Evolutionary conservation across 1,140 invertebrate genomes (phyloP), one percentile per base, ranked within the genome.

Genomic region (Adoxophyes honmai): DNA sequence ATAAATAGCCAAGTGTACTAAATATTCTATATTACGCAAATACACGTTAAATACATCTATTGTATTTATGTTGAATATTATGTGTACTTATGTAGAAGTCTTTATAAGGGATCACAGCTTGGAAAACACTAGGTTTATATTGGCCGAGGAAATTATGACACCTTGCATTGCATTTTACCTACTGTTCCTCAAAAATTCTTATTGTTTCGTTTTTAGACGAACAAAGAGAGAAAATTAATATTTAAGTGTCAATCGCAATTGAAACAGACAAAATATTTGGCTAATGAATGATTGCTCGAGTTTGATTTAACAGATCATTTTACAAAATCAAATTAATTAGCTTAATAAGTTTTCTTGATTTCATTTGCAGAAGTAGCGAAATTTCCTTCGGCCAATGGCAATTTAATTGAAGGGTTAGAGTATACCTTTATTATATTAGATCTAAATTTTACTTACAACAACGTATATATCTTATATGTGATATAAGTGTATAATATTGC

Each of bases 21-120:
- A 28, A 28, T 28, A 28, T 28, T 38, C 10, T 38, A 38, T 13
- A 5, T 38, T 38, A 38, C 13, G 36, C 36, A 38, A 38, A 38
- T 28, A 48, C 21, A 48, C 42, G n/a, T 48, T 48, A 48, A 48
- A 48, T 44, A 44, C 21, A 44, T 48, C 42, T 70, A 65, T 70
- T 73, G 73, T 72, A 28, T 3, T 28, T 28, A 72, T 69, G 66
- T 64, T 64, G 65, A 66, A 57, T 70, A 71, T 66, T 65, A 68
- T 66, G 70, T 74, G 71, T 79, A 79, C 81, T 82, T 87, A 87
- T 62, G 70, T 85, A 85, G 80, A 86, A 87, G 84, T 87, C 84
- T 87, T 87, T 84, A 86, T 76, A 77, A 81, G 82, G 84, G 84
- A 87, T 87, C 84, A 87, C 84, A 87, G 84, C 79, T 86, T 58